Percentiles rank a stretch among this genome's conserved stretches.
phyloP scores from a whole-genome alignment of 2,888 invertebrate species.

The Drosophila fungiperda region DNA sequence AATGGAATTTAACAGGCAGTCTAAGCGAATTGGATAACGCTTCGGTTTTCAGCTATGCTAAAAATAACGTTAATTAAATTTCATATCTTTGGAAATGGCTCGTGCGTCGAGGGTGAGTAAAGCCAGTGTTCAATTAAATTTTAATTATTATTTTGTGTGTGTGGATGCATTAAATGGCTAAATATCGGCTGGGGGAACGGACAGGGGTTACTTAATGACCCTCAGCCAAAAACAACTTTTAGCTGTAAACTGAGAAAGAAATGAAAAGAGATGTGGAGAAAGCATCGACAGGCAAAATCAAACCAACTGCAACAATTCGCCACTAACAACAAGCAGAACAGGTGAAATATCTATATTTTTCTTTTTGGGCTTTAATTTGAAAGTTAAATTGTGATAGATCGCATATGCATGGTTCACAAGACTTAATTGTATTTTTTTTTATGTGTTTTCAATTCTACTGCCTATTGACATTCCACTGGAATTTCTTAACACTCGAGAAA shows the following conservation, averaged over 20 bases:
- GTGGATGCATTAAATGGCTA: slow-evolving; percentile 50
- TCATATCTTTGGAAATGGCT: slow-evolving; percentile 29
- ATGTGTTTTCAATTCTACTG: slow-evolving; percentile 54
- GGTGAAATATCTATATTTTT: slow-evolving; percentile 46
- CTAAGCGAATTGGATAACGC: slow-evolving; percentile 44
- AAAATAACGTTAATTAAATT: slow-evolving; percentile 65
- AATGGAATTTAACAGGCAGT: slow-evolving; percentile 60
- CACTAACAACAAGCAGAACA: slow-evolving; percentile 49
- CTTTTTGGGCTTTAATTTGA: neutral
- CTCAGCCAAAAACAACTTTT: slow-evolving; percentile 54
- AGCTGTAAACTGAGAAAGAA: slow-evolving; percentile 76
- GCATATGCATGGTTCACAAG: slow-evolving; percentile 21
- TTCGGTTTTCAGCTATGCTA: slow-evolving; percentile 55
- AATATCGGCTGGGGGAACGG: slow-evolving; percentile 39
- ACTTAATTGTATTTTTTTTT: slow-evolving; percentile 50
- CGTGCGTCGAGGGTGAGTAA: slow-evolving; percentile 16
- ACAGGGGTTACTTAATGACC: slow-evolving; percentile 77
- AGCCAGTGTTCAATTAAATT: slow-evolving; percentile 60
- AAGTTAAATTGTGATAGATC: slow-evolving; percentile 2
- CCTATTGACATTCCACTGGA: neutral
- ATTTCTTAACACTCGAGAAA: neutral
- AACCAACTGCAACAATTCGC: slow-evolving; percentile 71
- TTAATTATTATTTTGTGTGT: slow-evolving; percentile 49
- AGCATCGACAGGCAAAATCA: slow-evolving; percentile 60
- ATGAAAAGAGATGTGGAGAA: slow-evolving; percentile 75